Percentiles rank a stretch among this genome's conserved stretches.
phyloP scores from a whole-genome alignment of 92 coral and sea anemone species.

The Porites rus region DNA sequence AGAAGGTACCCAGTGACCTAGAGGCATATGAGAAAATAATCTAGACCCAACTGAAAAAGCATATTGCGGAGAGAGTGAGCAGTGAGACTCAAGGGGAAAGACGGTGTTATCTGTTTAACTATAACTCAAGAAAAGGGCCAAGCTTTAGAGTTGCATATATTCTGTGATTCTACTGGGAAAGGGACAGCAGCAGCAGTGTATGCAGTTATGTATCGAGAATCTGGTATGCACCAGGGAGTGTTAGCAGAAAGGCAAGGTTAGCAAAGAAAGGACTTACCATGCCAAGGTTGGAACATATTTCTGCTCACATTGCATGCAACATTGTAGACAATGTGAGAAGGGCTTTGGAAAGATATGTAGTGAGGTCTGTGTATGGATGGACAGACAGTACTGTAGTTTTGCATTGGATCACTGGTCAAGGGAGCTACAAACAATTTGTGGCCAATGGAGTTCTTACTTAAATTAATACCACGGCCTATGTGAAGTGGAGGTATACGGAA shows the following conservation, averaged over 20 bases:
- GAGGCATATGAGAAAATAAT: no score
- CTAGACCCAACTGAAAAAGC: no score
- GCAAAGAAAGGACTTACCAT: no score
- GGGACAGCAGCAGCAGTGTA: not conserved
- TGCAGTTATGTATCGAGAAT: constrained; percentile 1
- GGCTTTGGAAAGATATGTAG: not conserved
- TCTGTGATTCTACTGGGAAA: constrained; percentile 25
- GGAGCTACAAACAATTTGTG: constrained; percentile 22
- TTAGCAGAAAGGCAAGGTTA: constrained; percentile 16
- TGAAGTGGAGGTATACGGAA: constrained; percentile 40
- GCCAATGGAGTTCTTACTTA: constrained; percentile 23
- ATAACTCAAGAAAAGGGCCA: not conserved
- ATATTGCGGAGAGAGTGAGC: no score
- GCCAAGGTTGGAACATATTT: no score
- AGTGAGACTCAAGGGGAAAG: no score
- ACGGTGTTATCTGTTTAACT: not conserved
- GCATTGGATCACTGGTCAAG: constrained; percentile 17
- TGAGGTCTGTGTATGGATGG: constrained; percentile 42
- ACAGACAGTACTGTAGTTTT: constrained; percentile 47
- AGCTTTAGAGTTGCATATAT: constrained; percentile 27
- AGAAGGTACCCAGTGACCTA: no score
- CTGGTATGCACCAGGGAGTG: not conserved
- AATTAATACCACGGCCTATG: constrained; percentile 36
- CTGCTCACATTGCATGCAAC: no score
- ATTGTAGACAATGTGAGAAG: not conserved